Conservation (phyloP, 2,888 invertebrate species). For the Gymnocheta viridis region DNA sequence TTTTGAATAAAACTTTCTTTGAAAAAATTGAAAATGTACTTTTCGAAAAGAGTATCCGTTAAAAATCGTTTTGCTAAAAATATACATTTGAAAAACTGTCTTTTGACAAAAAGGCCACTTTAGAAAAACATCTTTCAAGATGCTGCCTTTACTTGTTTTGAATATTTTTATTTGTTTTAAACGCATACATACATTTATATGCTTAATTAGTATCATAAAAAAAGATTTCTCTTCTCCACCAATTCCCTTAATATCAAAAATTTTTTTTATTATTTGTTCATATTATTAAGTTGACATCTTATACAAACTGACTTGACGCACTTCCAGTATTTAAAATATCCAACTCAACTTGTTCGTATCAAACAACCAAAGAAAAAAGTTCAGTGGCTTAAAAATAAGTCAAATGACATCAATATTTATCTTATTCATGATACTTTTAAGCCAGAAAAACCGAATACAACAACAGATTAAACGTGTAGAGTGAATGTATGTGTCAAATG, state of each 20-base stretch:
- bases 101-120: no score
- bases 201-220: neutral
- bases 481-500: slow-evolving; percentile 50
- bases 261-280: slow-evolving; percentile 32
- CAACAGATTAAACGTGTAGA: slow-evolving; percentile 51
- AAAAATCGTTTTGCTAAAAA: no score
- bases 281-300: slow-evolving; percentile 58
- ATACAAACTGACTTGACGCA: slow-evolving; percentile 68
- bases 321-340: slow-evolving; percentile 67
- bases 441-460: slow-evolving; percentile 28
- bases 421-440: slow-evolving; percentile 65
- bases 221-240: neutral
- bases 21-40: neutral
- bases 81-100: no score
- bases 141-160: no score
- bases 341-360: slow-evolving; percentile 36
- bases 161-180: no score
- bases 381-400: slow-evolving; percentile 68
- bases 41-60: neutral
- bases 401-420: slow-evolving; percentile 71
- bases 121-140: no score
- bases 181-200: neutral
- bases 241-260: neutral
- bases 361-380: slow-evolving; percentile 38
- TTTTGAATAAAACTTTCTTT: neutral